A percentile compares a stretch with the other conserved stretches of the same genome.
Conservation (phyloP, 2,888 invertebrate genomes). For the Nesidiocoris tenuis region DNA sequence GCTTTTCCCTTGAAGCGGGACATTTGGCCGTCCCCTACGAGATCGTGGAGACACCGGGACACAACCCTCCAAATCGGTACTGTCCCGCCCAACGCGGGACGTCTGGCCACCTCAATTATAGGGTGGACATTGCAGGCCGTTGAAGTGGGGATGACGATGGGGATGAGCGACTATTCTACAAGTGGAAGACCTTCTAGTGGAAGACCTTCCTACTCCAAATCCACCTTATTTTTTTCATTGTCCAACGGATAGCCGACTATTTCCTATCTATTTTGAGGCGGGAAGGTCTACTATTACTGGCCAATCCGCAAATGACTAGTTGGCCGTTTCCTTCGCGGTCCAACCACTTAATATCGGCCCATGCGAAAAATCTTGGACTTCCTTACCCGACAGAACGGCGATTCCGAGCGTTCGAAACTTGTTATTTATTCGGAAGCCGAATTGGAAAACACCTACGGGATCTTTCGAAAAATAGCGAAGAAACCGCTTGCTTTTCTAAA, state of each 20-base stretch:
- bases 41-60: no score
- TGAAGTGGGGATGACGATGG: no score
- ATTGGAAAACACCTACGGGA: constrained; percentile 23
- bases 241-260: background rate
- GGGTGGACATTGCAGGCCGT: no score
- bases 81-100: no score
- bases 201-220: no score
- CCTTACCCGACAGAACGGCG: background rate
- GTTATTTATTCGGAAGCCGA: constrained; percentile 26
- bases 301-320: background rate
- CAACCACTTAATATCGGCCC: background rate
- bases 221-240: background rate
- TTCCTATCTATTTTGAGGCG: background rate
- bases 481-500: background rate
- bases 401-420: constrained; percentile 2
- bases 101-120: no score
- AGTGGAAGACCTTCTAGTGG: no score
- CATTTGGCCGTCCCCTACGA: no score
- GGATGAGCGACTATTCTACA: no score
- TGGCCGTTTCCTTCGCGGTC: background rate
- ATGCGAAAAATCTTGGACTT: background rate
- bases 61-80: no score
- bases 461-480: constrained; percentile 10
- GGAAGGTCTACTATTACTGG: background rate
- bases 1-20: no score